Percentiles rank a stretch among this genome's conserved stretches.
These are phyloP conservation scores for Nycticorax nycticorax DNA, from an alignment of 2,113 vertebrate species.

Conservation along the genomic window DNA sequence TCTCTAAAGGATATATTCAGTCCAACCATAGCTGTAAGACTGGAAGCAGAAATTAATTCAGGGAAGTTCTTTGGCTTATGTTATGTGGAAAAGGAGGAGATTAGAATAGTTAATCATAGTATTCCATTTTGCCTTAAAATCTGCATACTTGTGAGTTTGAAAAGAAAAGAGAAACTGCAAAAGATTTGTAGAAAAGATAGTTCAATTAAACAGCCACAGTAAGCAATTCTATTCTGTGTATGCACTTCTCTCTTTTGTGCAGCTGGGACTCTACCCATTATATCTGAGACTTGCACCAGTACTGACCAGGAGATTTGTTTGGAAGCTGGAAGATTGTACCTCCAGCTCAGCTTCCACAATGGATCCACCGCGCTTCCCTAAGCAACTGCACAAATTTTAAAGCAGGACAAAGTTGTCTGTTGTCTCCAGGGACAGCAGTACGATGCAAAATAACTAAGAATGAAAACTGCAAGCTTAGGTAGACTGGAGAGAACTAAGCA, in stretches of 20 bases:
- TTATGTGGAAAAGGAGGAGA: neutral
- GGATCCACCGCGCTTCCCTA: neutral
- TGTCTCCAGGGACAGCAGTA: neutral
- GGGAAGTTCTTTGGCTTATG: neutral
- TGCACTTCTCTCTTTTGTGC: neutral
- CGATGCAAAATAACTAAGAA: neutral
- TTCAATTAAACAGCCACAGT: neutral
- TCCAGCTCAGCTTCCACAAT: neutral
- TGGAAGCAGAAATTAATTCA: conserved; percentile 24
- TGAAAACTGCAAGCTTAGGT: neutral
- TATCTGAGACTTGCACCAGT: neutral
- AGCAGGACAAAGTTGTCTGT: neutral
- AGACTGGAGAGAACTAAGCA: neutral
- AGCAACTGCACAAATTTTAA: neutral
- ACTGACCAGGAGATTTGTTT: neutral
- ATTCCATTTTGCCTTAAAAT: conserved; percentile 8
- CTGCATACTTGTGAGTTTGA: neutral
- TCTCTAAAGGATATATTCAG: neutral
- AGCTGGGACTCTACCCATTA: neutral
- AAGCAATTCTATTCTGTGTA: neutral
- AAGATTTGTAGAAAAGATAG: neutral
- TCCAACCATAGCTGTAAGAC: neutral
- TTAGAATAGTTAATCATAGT: neutral
- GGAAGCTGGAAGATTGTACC: neutral
- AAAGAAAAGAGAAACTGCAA: neutral